A percentile compares a stretch with the other conserved stretches of the same genome.
Conservation (phyloP, 2,113 vertebrate genomes). For the Strix uralensis region DNA sequence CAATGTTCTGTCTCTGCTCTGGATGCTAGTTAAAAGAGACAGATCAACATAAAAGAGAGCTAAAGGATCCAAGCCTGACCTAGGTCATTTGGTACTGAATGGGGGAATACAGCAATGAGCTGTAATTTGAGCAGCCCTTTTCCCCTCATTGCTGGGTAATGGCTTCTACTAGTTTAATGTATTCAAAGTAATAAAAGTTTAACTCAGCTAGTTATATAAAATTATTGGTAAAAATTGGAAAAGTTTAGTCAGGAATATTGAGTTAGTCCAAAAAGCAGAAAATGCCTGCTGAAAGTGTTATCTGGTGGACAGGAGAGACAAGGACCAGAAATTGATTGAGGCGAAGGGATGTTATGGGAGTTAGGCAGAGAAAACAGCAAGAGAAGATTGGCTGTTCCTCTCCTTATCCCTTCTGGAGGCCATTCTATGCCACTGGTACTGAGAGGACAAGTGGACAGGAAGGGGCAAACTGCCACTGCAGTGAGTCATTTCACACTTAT, state of each 20-base stretch:
- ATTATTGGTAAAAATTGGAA: conserved; percentile 29
- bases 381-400: neutral
- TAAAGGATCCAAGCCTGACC: neutral
- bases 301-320: neutral
- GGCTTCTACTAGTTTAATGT: conserved; percentile 22
- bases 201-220: conserved; percentile 1
- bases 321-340: neutral
- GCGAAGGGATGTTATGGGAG: neutral
- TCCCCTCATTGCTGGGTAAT: neutral
- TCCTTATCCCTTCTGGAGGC: neutral
- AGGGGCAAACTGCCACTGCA: neutral
- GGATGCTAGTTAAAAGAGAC: neutral
- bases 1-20: neutral
- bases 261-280: neutral
- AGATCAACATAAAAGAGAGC: neutral
- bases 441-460: neutral
- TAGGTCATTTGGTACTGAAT: neutral
- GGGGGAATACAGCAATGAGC: neutral
- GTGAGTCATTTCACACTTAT: neutral
- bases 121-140: conserved; percentile 12
- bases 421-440: neutral
- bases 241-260: neutral
- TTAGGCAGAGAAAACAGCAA: neutral
- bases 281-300: neutral
- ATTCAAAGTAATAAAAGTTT: conserved; percentile 31